These are phyloP conservation scores for Hirudo medicinalis DNA, from an alignment of 1,140 invertebrate species.

Conservation along the genomic window DNA sequence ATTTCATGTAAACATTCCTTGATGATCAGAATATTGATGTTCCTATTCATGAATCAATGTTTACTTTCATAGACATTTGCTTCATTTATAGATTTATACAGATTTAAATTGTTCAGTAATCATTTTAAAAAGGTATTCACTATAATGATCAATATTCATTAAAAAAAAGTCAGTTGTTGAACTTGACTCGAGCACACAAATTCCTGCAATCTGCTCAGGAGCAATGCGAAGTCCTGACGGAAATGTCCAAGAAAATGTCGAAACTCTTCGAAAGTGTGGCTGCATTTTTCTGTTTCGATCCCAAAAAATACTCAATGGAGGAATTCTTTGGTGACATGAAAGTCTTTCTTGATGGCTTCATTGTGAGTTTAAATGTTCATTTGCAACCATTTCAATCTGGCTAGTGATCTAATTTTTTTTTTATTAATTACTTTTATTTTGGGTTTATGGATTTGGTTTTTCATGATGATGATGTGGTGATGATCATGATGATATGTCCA, in stretches of 20 bases:
- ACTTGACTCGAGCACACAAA: conserved; percentile 13
- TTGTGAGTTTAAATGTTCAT: conserved; percentile 46
- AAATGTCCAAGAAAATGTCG: conserved; percentile 89
- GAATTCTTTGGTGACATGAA: conserved; percentile 93
- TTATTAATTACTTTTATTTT: too few species aligned
- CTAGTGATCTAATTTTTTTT: too few species aligned
- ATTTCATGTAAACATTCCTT: not conserved
- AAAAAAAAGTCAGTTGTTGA: not conserved
- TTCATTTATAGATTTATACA: too few species aligned
- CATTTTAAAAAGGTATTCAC: not conserved
- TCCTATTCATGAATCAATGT: too few species aligned
- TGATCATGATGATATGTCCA: too few species aligned
- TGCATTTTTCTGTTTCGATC: conserved; percentile 84
- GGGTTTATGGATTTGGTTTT: too few species aligned
- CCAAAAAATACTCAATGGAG: conserved; percentile 83
- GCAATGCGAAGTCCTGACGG: conserved; percentile 71
- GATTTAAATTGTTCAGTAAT: too few species aligned
- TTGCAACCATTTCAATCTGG: too few species aligned
- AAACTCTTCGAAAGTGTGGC: conserved; percentile 65
- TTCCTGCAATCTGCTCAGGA: conserved; percentile 53
- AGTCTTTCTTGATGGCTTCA: conserved; percentile 81
- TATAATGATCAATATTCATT: not conserved
- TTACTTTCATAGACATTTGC: too few species aligned
- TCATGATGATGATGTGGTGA: too few species aligned
- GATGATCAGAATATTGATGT: too few species aligned